Evolutionary conservation across 2,888 invertebrate genomes (phyloP).

Genomic region (Choristoneura rosaceana): DNA sequence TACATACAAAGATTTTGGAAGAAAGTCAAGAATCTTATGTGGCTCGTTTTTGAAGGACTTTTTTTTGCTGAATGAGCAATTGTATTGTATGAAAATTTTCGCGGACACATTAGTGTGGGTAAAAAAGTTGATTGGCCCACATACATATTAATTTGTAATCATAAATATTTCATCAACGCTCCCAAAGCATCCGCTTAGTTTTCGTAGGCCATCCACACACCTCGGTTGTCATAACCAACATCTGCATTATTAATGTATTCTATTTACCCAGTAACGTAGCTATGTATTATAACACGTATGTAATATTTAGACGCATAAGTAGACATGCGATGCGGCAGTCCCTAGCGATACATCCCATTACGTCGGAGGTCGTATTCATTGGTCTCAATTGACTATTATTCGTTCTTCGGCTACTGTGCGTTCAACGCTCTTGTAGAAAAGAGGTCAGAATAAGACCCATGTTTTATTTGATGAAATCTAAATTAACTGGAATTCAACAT

Average conservation of each 20-base stretch:
- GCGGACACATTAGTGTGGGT: too few relatives aligned
- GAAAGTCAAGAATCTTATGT: too few relatives aligned
- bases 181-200: not conserved
- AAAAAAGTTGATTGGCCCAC: too few relatives aligned
- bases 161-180: not conserved
- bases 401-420: not conserved
- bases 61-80: too few relatives aligned
- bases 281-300: conserved; percentile 13
- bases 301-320: conserved; percentile 32
- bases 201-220: not conserved
- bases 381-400: conserved; percentile 66
- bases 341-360: conserved; percentile 43
- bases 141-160: too few relatives aligned
- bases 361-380: conserved; percentile 74
- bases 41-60: too few relatives aligned
- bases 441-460: conserved; percentile 30
- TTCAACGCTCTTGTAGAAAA: conserved; percentile 50
- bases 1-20: too few relatives aligned
- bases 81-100: too few relatives aligned
- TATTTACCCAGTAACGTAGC: conserved; percentile 8
- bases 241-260: conserved; percentile 37
- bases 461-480: not conserved
- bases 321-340: conserved; percentile 36
- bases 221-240: conserved; percentile 4
- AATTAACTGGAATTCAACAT: not conserved